Percentiles rank a stretch among this genome's conserved stretches.
These are phyloP conservation scores for Epizoanthus scotinus DNA, from an alignment of 92 coral and sea anemone genomes.

Conservation along the genomic window DNA sequence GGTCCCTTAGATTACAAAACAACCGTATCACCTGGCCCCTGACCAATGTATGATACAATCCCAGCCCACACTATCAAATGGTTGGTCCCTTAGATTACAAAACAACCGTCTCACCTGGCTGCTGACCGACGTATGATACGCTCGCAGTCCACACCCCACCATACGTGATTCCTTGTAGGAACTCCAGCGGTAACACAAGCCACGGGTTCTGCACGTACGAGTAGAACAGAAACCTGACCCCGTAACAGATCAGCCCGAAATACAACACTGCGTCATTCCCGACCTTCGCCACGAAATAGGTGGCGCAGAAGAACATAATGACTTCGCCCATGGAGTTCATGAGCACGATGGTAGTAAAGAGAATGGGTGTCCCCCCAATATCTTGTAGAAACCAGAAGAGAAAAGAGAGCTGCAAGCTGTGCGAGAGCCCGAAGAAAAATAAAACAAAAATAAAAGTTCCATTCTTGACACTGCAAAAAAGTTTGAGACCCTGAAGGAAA, in stretches of 20 bases:
- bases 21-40: too few species aligned
- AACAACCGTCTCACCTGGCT: slow-evolving; percentile 64
- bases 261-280: slow-evolving; percentile 84
- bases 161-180: slow-evolving; percentile 79
- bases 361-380: slow-evolving; percentile 84
- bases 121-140: slow-evolving; percentile 77
- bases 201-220: slow-evolving; percentile 78
- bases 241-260: slow-evolving; percentile 75
- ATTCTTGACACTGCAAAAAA: slow-evolving; percentile 75
- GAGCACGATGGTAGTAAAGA: slow-evolving; percentile 72
- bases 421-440: slow-evolving; percentile 61
- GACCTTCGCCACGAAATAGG: slow-evolving; percentile 71
- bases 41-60: too few species aligned
- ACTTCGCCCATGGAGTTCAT: slow-evolving; percentile 82
- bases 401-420: slow-evolving; percentile 82
- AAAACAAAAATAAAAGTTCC: slow-evolving; percentile 67
- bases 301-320: slow-evolving; percentile 77
- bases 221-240: slow-evolving; percentile 72
- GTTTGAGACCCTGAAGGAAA: slow-evolving; percentile 61
- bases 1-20: too few species aligned
- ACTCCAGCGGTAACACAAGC: slow-evolving; percentile 82
- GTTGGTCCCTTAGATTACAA: too few species aligned
- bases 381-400: slow-evolving; percentile 92
- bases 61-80: too few species aligned
- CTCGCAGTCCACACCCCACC: slow-evolving; percentile 94